phyloP scores from a whole-genome alignment of 2,113 vertebrate genomes.

The Grantiella picta region DNA sequence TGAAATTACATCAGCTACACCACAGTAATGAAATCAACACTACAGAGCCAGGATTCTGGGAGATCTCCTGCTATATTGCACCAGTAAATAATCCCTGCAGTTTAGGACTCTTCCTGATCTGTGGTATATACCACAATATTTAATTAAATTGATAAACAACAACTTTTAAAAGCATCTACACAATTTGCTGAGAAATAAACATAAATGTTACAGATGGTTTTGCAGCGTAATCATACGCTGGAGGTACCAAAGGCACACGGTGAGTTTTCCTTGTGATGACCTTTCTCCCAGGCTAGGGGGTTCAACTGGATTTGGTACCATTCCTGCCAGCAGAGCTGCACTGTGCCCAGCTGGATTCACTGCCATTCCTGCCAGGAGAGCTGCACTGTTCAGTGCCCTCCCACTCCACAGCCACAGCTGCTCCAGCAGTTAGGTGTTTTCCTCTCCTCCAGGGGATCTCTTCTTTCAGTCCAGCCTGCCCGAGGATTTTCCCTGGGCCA shows the following conservation, averaged over 20 bases:
- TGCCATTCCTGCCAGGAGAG: not conserved
- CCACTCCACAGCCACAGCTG: rapidly evolving
- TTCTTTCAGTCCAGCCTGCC: not conserved
- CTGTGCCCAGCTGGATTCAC: rapidly evolving
- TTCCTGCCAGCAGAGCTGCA: not conserved
- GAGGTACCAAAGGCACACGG: not conserved
- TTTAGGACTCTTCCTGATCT: not conserved
- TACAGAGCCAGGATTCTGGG: not conserved
- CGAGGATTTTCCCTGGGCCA: not conserved
- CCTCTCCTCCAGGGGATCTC: not conserved
- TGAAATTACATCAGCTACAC: not conserved
- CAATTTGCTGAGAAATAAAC: not conserved
- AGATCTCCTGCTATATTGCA: not conserved
- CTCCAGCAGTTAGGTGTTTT: not conserved
- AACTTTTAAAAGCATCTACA: not conserved
- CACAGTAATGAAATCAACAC: not conserved
- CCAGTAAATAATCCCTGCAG: not conserved
- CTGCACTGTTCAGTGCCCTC: rapidly evolving
- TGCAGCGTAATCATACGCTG: not conserved
- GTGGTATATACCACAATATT: not conserved
- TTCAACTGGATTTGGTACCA: rapidly evolving
- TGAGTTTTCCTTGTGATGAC: not conserved
- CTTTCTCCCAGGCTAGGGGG: not conserved
- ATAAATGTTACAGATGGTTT: not conserved
- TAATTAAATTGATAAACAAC: not conserved